Evolutionary conservation across 2,113 vertebrate species (phyloP).

Genomic region (Cinclus cinclus): DNA sequence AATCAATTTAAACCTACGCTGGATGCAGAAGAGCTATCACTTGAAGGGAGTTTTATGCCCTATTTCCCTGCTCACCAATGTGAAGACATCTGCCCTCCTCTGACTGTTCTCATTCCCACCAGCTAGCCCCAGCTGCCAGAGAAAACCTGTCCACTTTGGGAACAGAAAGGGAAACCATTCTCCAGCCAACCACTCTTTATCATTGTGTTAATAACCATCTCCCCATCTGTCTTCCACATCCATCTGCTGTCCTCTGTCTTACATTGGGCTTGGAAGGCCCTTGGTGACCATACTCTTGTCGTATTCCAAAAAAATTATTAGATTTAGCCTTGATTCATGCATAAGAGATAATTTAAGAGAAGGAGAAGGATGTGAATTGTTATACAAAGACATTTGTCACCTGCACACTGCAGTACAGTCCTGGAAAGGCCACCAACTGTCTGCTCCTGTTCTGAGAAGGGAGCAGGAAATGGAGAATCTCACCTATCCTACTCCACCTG

Average conservation of each 20-base stretch:
- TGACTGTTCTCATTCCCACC: not conserved
- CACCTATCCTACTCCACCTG: not conserved
- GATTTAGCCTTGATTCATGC: not conserved
- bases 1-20: not conserved
- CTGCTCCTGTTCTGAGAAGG: not conserved
- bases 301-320: not conserved
- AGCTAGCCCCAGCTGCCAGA: slow-evolving; percentile 6
- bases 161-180: not conserved
- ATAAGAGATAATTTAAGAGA: not conserved
- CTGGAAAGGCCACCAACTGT: not conserved
- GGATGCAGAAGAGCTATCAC: not conserved
- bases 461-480: not conserved
- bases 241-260: not conserved
- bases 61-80: not conserved
- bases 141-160: slow-evolving; percentile 4
- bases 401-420: rapidly evolving
- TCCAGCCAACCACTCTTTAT: not conserved
- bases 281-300: not conserved
- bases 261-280: not conserved
- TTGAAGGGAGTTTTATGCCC: not conserved
- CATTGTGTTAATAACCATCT: not conserved
- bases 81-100: slow-evolving; percentile 23
- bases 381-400: not conserved
- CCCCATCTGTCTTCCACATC: not conserved
- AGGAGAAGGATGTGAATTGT: not conserved